Base-by-base conservation (phyloP, 1,140 invertebrate genomes). In the Periplaneta americana region DNA sequence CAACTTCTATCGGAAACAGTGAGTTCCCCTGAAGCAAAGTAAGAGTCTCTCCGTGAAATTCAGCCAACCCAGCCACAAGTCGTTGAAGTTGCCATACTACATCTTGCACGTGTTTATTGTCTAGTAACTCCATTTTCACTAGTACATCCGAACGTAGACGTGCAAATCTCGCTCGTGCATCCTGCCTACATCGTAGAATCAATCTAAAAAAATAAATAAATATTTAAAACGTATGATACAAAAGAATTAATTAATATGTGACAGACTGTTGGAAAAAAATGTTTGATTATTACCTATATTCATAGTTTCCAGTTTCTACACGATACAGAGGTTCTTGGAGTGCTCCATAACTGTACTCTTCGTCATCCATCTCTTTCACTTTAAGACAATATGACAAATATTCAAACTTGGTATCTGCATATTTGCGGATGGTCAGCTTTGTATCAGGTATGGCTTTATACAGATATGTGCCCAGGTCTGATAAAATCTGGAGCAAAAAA, bases 261-360 rank as follows among this genome's bases (percentile, higher is more conserved):
- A 57, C 22, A 57, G 22, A 57, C 22, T 57, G 22, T 13, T 57
- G 1, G 15, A 22, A 22, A 8, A 75, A 75, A 75, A 75, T 13
- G 10, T 22, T 10, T 74, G 10, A 74, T 11, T 35, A 78, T 28
- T 48, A 95, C 92, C 98, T 93, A 87, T 99, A 99, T 88, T 99
- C 98, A 90, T 99, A 99, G 88, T 99, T 99, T 79, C 98, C 98
- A 10, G 98, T 99, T 89, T 99, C 98, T 0, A 99, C 96, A 66
- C 98, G 91, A 87, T 99, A 99, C 22, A 99, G 88, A 0, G 98
- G 98, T 87, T 99, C 98, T 86, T 99, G 97, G n/a, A 99, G 87
- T 0, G 96, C 93, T 37, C 95, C 94, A 87, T 97, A 99, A 81
- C 94, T 95, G 84, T 98, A 97, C 86, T 99, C 98, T 87, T 99